phyloP scores from a whole-genome alignment of 2,888 invertebrate species.

The Heliconius erato region DNA sequence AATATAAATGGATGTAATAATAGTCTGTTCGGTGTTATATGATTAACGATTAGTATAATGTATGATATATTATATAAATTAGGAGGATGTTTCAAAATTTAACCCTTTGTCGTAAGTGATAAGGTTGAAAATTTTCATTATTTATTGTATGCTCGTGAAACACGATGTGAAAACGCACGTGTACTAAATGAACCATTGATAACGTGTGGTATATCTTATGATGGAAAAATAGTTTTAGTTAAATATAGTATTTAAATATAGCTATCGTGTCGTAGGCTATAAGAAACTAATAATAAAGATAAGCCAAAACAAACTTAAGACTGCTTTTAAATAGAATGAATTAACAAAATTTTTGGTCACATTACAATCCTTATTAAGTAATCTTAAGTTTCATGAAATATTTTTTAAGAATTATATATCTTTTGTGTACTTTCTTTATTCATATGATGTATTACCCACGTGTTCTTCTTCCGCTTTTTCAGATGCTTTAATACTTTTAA shows the following conservation, averaged over 20 bases:
- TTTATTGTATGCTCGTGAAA: slow-evolving; percentile 8
- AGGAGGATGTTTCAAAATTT: not conserved
- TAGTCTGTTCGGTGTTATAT: not conserved
- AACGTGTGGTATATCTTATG: slow-evolving; percentile 5
- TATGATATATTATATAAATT: not conserved
- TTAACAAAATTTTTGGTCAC: not conserved
- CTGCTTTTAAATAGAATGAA: not conserved
- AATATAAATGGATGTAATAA: not conserved
- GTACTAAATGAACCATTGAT: slow-evolving; percentile 1
- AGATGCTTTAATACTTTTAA: not conserved
- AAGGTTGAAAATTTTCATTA: slow-evolving; percentile 18
- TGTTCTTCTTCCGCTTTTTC: not conserved
- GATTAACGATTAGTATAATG: not conserved
- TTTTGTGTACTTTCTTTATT: not conserved
- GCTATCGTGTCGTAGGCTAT: not conserved
- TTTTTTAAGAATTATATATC: not conserved
- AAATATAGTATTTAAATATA: not conserved
- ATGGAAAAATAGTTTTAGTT: not conserved
- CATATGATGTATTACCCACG: not conserved
- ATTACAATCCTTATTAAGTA: no score
- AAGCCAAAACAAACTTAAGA: slow-evolving; percentile 18
- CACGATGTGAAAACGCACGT: slow-evolving; percentile 1
- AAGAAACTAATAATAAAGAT: not conserved
- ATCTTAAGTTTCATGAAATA: not conserved
- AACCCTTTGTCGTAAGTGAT: not conserved